A percentile compares a stretch with the other conserved stretches of the same genome.
phyloP scores from a whole-genome alignment of 1,140 invertebrate genomes.

The Atta cephalotes region DNA sequence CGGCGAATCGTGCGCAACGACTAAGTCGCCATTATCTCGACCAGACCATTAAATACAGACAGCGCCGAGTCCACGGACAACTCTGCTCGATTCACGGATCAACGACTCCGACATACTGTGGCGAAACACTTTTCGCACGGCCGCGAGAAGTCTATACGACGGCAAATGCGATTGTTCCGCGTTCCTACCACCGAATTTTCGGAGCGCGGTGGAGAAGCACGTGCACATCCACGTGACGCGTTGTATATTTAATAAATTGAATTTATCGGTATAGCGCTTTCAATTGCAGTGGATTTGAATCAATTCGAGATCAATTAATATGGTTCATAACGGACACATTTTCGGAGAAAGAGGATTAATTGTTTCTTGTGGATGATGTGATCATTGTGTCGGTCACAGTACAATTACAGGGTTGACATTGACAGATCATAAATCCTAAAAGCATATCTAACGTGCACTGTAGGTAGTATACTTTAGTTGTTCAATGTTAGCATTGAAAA shows the following conservation, averaged over 20 bases:
- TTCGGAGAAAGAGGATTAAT: too few species aligned
- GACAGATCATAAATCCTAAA: too few species aligned
- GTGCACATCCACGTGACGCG: neutral
- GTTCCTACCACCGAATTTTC: slow-evolving; percentile 49
- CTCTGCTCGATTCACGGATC: slow-evolving; percentile 68
- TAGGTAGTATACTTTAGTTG: too few species aligned
- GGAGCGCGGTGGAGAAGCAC: slow-evolving; percentile 8
- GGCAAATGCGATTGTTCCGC: slow-evolving; percentile 53
- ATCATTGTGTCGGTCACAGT: too few species aligned
- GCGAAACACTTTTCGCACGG: slow-evolving; percentile 65
- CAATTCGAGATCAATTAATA: too few species aligned
- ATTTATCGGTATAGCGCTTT: slow-evolving; percentile 21
- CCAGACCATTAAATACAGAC: slow-evolving; percentile 62
- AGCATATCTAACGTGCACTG: too few species aligned
- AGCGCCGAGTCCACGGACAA: slow-evolving; percentile 25
- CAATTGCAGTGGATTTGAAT: too few species aligned
- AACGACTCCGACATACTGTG: slow-evolving; percentile 58
- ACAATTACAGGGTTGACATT: too few species aligned
- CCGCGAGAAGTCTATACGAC: slow-evolving; percentile 22
- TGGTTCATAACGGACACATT: too few species aligned
- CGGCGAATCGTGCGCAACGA: slow-evolving; percentile 61
- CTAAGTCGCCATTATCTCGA: slow-evolving; percentile 64
- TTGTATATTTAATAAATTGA: neutral
- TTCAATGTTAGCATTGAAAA: too few species aligned
- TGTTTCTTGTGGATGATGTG: too few species aligned